Conservation (phyloP, 1,140 invertebrate genomes). For the Dysdera silvatica region DNA sequence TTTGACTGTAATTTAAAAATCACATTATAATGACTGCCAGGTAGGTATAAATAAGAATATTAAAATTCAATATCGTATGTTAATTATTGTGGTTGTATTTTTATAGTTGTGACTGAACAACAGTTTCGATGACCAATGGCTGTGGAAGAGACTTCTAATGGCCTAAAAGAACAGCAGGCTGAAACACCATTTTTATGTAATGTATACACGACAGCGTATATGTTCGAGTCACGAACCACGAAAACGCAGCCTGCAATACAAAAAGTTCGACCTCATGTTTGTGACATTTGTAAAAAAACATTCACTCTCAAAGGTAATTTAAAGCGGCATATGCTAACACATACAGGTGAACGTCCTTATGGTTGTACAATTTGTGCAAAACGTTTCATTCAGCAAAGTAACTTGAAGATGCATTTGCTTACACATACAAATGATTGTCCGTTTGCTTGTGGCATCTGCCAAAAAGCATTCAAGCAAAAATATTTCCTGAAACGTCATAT, state of each 20-base stretch:
- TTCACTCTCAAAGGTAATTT: slow-evolving; percentile 27
- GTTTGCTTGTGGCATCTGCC: slow-evolving; percentile 66
- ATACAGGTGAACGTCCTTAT: slow-evolving; percentile 54
- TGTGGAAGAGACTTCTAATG: slow-evolving; percentile 3
- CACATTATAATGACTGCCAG: too few relatives aligned
- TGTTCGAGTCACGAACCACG: slow-evolving; percentile 9
- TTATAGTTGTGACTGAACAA: too few relatives aligned
- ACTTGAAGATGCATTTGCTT: slow-evolving; percentile 79
- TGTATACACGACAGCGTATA: slow-evolving; percentile 16
- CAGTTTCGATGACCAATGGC: too few relatives aligned
- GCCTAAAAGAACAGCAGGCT: background rate
- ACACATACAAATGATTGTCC: slow-evolving; percentile 64
- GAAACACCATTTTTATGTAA: slow-evolving; percentile 12
- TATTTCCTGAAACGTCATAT: slow-evolving; percentile 86
- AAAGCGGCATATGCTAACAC: slow-evolving; percentile 22
- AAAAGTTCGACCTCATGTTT: slow-evolving; percentile 12
- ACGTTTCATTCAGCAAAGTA: slow-evolving; percentile 39
- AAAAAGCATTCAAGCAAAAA: slow-evolving; percentile 83
- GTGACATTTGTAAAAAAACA: slow-evolving; percentile 19
- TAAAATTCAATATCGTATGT: too few relatives aligned
- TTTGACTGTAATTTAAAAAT: too few relatives aligned
- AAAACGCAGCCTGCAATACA: background rate
- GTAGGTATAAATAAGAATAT: too few relatives aligned
- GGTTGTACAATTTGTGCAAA: slow-evolving; percentile 44
- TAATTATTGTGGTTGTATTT: too few relatives aligned